Base-by-base conservation (phyloP, 2,797 vertebrate genomes). In the Sitta carolinensis region DNA sequence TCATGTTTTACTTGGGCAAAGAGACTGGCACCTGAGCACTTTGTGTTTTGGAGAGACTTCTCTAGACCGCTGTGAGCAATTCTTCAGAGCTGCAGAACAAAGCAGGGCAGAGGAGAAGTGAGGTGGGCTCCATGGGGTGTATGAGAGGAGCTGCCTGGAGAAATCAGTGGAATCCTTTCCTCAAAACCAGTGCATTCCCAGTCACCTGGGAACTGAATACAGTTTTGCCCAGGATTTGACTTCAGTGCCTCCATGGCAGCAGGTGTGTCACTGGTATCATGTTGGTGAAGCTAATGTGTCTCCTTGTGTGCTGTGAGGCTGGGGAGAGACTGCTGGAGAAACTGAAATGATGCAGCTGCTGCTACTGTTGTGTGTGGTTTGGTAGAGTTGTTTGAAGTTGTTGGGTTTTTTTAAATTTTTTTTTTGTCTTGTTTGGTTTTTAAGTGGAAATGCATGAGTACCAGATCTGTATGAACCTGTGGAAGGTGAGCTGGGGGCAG, bases 231-330 rank as follows among this genome's bases (percentile, higher is more conserved):
- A 51, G 36, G 64, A 11, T 74, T 59, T 11, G 5, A 16, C 34
- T 52, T 43, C 47, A n/a, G 51, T 23, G 36, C 19, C 50, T 78
- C 23, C 15, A 1, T 34, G 68, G 40, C 17, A 61, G 25, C 27
- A 40, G 10, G 3, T 45, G 11, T 19, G 34, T 43, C 17, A 27
- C 32, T 0, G 5, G 8, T 38, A n/a, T 51, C 51, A 23, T 0
- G 0, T 11, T 78, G 66, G 38, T 51, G 34, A 57, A 68, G 34
- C 32, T 61, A 3, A 5, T 3, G 4, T 77, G 38, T n/a, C 38
- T 36, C 38, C 61, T 36, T 4, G 10, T 13, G 30, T 70, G 34
- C 48, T 64, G 3, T 20, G 64, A 34, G 38, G 52, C 27, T 27
- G 15, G 13, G n/a, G 45, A 50, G 29, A 40, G 27, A 4, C 19